These are phyloP conservation scores for Tinamus guttatus DNA, from an alignment of 2,113 vertebrate genomes.

Conservation along the genomic window DNA sequence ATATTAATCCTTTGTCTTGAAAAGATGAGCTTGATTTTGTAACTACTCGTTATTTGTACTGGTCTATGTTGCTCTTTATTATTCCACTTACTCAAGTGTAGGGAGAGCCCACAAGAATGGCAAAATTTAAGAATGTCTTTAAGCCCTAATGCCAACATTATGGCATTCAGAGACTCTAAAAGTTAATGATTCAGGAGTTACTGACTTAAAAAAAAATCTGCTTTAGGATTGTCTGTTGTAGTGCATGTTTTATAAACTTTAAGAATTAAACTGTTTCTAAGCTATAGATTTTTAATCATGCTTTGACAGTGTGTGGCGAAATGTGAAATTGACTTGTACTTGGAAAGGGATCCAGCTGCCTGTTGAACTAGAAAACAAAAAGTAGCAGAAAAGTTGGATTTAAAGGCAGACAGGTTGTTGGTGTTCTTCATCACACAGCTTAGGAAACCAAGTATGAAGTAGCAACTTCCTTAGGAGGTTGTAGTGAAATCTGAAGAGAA, in stretches of 20 bases:
- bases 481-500: not conserved
- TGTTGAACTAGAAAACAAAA: not conserved
- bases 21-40: not conserved
- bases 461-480: not conserved
- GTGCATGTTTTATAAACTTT: not conserved
- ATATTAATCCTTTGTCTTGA: not conserved
- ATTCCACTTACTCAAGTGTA: not conserved
- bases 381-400: not conserved
- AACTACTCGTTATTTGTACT: not conserved
- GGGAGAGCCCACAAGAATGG: not conserved
- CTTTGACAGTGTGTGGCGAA: not conserved
- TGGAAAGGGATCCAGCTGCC: not conserved
- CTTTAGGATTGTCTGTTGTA: not conserved
- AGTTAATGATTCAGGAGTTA: rapidly evolving
- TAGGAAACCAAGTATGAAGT: not conserved
- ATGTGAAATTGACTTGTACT: not conserved
- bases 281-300: not conserved
- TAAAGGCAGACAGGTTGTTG: not conserved
- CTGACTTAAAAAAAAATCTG: not conserved
- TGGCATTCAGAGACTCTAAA: not conserved
- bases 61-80: not conserved
- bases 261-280: not conserved
- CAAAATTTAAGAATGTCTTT: not conserved
- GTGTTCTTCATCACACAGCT: not conserved
- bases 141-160: not conserved